A percentile compares a stretch with the other conserved stretches of the same genome.
Evolutionary conservation across 2,113 vertebrate genomes (phyloP).

Genomic region (Carlito syrichta): DNA sequence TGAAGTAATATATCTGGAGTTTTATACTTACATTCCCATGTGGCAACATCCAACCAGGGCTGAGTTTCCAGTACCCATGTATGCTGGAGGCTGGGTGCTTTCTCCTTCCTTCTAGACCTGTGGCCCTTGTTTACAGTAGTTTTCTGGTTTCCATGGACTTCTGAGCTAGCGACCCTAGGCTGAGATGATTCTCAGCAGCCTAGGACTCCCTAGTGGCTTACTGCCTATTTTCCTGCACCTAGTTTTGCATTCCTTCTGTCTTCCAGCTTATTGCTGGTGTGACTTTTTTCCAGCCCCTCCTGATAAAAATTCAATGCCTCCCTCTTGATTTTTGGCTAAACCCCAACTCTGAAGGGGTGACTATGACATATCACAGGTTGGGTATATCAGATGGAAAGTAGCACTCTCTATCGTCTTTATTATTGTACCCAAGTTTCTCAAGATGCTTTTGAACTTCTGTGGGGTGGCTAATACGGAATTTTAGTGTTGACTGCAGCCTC

Average conservation of each 20-base stretch:
- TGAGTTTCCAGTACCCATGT: neutral
- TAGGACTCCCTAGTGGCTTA: neutral
- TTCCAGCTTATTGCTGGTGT: neutral
- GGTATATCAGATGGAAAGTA: neutral
- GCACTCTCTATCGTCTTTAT: neutral
- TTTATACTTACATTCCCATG: rapidly evolving
- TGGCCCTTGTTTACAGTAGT: neutral
- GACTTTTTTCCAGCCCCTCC: neutral
- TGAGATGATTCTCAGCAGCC: neutral
- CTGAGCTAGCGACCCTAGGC: neutral
- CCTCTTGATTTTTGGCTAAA: neutral
- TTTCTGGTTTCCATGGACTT: neutral
- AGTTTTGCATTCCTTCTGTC: neutral
- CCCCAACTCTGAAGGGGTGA: neutral
- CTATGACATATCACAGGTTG: neutral
- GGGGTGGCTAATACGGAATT: neutral
- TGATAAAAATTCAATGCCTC: neutral
- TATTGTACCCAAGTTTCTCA: neutral
- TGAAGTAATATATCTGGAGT: neutral
- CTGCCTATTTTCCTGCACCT: rapidly evolving
- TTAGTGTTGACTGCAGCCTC: neutral
- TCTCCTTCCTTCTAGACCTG: neutral
- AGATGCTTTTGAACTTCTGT: neutral
- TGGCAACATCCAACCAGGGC: neutral
- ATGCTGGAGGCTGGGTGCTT: neutral